Base-by-base conservation (phyloP, 2,797 vertebrate genomes). In the Chelon labrosus region DNA sequence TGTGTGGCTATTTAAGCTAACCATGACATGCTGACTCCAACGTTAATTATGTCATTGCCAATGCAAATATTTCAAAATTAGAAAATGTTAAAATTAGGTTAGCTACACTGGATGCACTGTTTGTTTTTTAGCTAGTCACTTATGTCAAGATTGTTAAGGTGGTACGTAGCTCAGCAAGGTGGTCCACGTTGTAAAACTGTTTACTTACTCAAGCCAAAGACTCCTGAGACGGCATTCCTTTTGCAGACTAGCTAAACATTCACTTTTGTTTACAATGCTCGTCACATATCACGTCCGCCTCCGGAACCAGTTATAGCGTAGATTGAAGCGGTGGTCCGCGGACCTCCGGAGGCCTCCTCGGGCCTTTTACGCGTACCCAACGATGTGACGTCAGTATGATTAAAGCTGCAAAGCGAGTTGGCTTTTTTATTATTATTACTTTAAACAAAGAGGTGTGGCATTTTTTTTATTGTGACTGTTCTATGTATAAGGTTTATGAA, bases 261-360 rank as follows among this genome's bases (percentile, higher is more conserved):
- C n/a, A 64, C 47, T 31, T 74, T 77, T 89, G 85, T 91, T 91
- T 89, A 88, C 85, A 79, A 64, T 8, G 49, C 31, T 66, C 70
- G 79, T 84, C 79, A 79, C 57, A 22, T 8, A 6, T 42, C 70
- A 63, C 78, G 46, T 67, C 88, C 83, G 80, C 51, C 73, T 51
- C 39, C 5, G 37, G 44, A 37, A 44, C 16, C 22, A 22, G 11
- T 38, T 10, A 14, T 2, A 1, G 4, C 25, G 5, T 56, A 39
- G 68, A n/a, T 22, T 62, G 38, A 17, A 75, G 16, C 49, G 19
- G 50, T 68, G 79, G 77, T 31, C 17, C 65, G 7, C 60, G 65
- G 77, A 12, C 42, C 68, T 2, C 8, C 8, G 7, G 37, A 7
- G 62, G 59, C 6, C 75, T 5, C 0, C 1, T 11, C 3, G 17